phyloP scores from a whole-genome alignment of 2,113 vertebrate species.

The Syrmaticus mikado region DNA sequence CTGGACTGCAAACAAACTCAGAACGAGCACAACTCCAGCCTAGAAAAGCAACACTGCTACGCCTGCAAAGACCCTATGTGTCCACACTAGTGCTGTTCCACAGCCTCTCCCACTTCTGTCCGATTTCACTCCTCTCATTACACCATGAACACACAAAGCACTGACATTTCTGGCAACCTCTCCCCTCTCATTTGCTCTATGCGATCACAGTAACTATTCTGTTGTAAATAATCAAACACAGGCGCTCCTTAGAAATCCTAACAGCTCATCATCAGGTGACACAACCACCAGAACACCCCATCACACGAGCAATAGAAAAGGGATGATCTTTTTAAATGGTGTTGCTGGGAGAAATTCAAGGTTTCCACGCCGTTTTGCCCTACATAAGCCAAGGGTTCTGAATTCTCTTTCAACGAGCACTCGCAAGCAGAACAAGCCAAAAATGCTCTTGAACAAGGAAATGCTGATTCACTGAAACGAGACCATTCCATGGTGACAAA shows the following conservation, averaged over 20 bases:
- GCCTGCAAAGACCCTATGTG: background rate
- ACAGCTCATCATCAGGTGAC: background rate
- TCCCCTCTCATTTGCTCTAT: background rate
- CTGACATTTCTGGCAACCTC: background rate
- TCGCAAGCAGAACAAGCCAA: background rate
- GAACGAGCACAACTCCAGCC: background rate
- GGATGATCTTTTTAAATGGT: background rate
- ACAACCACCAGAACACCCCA: background rate
- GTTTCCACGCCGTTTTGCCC: background rate
- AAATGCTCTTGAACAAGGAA: background rate
- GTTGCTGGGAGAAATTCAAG: background rate
- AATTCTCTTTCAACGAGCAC: background rate
- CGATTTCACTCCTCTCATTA: fast-evolving
- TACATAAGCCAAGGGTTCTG: background rate
- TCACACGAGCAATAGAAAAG: background rate
- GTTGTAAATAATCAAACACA: background rate
- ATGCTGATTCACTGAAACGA: constrained; percentile 46
- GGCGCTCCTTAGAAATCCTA: background rate
- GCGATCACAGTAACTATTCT: background rate
- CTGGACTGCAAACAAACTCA: background rate
- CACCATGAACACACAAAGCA: background rate
- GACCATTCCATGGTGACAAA: background rate
- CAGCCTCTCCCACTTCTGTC: background rate
- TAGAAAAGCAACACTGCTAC: background rate
- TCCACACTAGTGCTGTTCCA: background rate